Base-by-base conservation (phyloP, 2,888 invertebrate genomes). In the Cryptocheilus praepositus region DNA sequence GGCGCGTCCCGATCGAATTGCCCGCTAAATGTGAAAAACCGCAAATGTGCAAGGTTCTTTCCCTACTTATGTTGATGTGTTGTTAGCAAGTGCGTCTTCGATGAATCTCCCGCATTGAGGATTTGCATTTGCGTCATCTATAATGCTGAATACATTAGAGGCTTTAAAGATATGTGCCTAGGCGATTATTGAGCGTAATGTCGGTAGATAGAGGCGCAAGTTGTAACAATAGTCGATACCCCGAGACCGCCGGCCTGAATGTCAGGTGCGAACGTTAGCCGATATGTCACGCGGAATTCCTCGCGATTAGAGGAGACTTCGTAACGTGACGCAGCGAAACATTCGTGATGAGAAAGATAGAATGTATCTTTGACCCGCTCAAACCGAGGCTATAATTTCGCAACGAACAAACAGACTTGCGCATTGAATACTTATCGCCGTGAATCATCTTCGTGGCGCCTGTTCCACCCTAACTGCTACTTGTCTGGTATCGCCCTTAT, bases 401-500 rank as follows among this genome's bases (percentile, higher is more conserved):
- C 52, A 58, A 43, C 51, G 44, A 43, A 43, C 53, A 53, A 61
- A 61, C 36, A 8, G 46, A 69, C 57, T 52, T 51, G 22, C 53
- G 45, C 54, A 44, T 13, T 18, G 16, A 52, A 18, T 25, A 45
- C 36, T 79, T 77, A 79, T 76, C 73, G 43, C 18, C 13, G 43
- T 80, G 80, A 79, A 70, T 79, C 73, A 79, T 75, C 59, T 58
- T 21, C 51, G n/a, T 57, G 64, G 76, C 76, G 73, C 63, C 62
- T 54, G 52, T 65, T 64, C 19, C 65, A 61, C 55, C 62, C 64
- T 61, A 53, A 62, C 58, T 21, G 68, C 77, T 79, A 68, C 71
- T n/a, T 68, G 64, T 63, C 65, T 51, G 49, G 28, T 65, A 74
- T 69, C 63, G 44, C 28, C 15, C 75, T 73, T 79, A 77, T 77